Percentiles rank a stretch among this genome's conserved stretches.
Conservation (phyloP, 2,113 vertebrate species). For the Ameiurus melas region DNA sequence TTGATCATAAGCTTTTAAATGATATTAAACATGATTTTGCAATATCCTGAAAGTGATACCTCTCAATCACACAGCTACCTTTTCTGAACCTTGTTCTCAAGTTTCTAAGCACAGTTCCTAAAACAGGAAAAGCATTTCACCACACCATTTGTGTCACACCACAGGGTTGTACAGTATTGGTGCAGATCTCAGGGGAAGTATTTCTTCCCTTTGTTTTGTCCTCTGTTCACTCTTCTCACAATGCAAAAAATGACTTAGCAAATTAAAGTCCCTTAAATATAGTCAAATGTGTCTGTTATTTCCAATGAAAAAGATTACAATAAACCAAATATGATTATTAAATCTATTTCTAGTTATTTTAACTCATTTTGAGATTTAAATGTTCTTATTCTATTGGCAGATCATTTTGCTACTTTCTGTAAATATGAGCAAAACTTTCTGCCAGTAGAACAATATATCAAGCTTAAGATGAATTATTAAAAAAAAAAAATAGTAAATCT, state of each 20-base stretch:
- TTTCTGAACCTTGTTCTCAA: not conserved
- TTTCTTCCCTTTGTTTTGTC: too few relatives aligned
- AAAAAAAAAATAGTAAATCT: too few relatives aligned
- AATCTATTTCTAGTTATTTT: not conserved
- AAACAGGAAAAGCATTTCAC: too few relatives aligned
- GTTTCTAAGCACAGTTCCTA: too few relatives aligned
- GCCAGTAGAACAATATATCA: not conserved
- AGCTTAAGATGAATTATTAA: not conserved
- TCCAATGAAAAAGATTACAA: not conserved
- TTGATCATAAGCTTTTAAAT: not conserved
- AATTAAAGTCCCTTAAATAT: not conserved
- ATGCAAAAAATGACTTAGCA: not conserved
- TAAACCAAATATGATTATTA: not conserved
- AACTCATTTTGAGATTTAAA: too few relatives aligned
- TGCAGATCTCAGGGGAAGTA: too few relatives aligned
- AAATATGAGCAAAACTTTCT: not conserved
- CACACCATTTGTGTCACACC: too few relatives aligned
- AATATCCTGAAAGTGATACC: not conserved
- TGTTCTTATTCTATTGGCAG: not conserved
- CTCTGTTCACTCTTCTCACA: too few relatives aligned
- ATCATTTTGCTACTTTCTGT: not conserved
- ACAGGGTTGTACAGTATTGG: too few relatives aligned
- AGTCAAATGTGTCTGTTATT: not conserved
- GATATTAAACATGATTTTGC: too few relatives aligned
- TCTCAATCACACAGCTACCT: not conserved